Evolutionary conservation across 2,113 vertebrate genomes (phyloP).

Genomic region (Charadrius vociferus): DNA sequence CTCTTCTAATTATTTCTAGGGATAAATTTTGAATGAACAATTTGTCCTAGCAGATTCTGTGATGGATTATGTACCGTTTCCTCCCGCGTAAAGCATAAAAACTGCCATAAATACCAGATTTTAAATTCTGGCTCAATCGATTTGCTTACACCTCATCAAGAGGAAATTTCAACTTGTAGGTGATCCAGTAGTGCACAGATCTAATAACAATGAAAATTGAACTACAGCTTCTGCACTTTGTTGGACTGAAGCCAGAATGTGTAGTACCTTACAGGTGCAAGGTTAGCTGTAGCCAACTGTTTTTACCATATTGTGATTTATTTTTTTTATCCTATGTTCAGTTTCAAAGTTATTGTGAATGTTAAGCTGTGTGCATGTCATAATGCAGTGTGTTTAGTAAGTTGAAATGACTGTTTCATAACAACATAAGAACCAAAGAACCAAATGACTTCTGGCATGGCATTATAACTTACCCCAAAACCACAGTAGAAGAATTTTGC

Average conservation of each 20-base stretch:
- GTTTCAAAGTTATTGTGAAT: not conserved
- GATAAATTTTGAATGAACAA: not conserved
- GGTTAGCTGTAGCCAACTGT: not conserved
- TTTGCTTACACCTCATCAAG: not conserved
- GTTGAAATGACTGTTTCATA: not conserved
- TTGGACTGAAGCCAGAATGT: not conserved
- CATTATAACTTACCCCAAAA: not conserved
- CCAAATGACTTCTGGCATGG: not conserved
- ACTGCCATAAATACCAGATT: not conserved
- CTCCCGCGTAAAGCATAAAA: not conserved
- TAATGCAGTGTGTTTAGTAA: not conserved
- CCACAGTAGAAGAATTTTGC: not conserved
- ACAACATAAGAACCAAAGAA: not conserved
- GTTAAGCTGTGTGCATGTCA: not conserved
- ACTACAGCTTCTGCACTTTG: not conserved
- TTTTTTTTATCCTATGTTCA: not conserved
- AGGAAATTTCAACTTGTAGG: not conserved
- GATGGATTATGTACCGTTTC: not conserved
- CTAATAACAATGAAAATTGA: not conserved
- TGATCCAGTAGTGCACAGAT: not conserved
- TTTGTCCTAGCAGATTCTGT: not conserved
- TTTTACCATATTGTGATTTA: not conserved
- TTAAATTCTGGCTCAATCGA: not conserved
- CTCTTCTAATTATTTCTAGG: not conserved
- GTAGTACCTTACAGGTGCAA: not conserved